Evolutionary conservation across 2,888 invertebrate species (phyloP).

Genomic region (Drosophila tripunctata): DNA sequence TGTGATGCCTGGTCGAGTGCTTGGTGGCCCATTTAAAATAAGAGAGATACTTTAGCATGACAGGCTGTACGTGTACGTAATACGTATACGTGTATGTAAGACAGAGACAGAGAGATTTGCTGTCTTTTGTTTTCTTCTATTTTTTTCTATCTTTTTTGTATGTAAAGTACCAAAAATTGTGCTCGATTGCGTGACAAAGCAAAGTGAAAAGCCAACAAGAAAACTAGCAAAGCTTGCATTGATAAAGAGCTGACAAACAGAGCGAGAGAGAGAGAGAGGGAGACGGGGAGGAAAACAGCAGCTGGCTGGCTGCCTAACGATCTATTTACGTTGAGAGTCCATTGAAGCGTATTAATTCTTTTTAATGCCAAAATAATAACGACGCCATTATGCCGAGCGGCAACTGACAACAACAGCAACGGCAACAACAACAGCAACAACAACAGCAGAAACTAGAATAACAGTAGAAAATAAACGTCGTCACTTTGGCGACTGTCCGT

Average conservation of each 20-base stretch:
- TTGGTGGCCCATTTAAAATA: constrained; percentile 18
- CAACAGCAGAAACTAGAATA: constrained; percentile 10
- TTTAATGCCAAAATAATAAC: constrained; percentile 79
- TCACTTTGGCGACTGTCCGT: constrained; percentile 66
- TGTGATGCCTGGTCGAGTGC: constrained; percentile 35
- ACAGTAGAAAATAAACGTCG: constrained; percentile 37
- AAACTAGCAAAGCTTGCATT: constrained; percentile 56
- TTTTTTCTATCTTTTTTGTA: too few species aligned
- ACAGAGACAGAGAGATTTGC: neutral
- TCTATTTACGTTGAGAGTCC: constrained; percentile 76
- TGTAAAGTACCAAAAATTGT: constrained; percentile 63
- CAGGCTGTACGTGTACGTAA: neutral
- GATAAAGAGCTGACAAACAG: constrained; percentile 41
- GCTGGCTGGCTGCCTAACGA: constrained; percentile 70
- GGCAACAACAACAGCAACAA: constrained; percentile 18
- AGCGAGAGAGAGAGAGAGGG: neutral
- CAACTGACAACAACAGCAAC: constrained; percentile 22
- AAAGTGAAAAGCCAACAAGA: constrained; percentile 58
- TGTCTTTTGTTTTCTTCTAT: neutral
- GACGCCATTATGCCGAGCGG: constrained; percentile 76
- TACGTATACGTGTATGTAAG: neutral
- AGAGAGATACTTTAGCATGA: constrained; percentile 19
- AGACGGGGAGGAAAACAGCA: neutral
- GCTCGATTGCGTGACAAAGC: constrained; percentile 74
- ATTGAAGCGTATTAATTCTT: constrained; percentile 80